Conservation (phyloP, 2,888 invertebrate genomes). For the Pediacus dermestoides region DNA sequence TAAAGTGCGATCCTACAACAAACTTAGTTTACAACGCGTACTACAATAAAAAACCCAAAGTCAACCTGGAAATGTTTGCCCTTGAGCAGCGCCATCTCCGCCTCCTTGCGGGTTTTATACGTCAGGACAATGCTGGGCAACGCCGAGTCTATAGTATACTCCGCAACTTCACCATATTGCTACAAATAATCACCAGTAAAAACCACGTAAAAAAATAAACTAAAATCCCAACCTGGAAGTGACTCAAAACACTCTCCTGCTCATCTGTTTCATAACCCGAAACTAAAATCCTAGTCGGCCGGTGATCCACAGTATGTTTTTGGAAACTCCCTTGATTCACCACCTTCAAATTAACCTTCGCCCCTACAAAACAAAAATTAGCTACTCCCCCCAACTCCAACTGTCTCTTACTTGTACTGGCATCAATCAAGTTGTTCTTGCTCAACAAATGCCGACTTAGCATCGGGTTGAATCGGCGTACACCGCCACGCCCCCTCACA, state of each 20-base stretch:
- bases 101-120: conserved; percentile 73
- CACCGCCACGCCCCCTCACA: conserved; percentile 46
- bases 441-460: conserved; percentile 41
- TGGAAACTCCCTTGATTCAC: conserved; percentile 37
- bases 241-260: conserved; percentile 71
- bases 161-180: conserved; percentile 87
- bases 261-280: conserved; percentile 85
- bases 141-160: conserved; percentile 68
- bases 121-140: conserved; percentile 74
- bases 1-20: conserved; percentile 46
- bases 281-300: conserved; percentile 81
- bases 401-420: conserved; percentile 30
- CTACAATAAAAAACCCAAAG: conserved; percentile 42
- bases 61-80: conserved; percentile 71
- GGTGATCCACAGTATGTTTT: conserved; percentile 70
- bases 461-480: conserved; percentile 42
- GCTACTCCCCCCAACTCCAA: conserved; percentile 5
- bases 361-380: conserved; percentile 22
- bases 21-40: neutral
- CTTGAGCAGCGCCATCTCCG: conserved; percentile 72
- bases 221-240: conserved; percentile 78
- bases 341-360: conserved; percentile 22
- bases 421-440: conserved; percentile 45
- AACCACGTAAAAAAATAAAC: conserved; percentile 5
- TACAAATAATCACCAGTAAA: conserved; percentile 44